Conservation (phyloP, 2,113 vertebrate species). For the Caretta caretta region DNA sequence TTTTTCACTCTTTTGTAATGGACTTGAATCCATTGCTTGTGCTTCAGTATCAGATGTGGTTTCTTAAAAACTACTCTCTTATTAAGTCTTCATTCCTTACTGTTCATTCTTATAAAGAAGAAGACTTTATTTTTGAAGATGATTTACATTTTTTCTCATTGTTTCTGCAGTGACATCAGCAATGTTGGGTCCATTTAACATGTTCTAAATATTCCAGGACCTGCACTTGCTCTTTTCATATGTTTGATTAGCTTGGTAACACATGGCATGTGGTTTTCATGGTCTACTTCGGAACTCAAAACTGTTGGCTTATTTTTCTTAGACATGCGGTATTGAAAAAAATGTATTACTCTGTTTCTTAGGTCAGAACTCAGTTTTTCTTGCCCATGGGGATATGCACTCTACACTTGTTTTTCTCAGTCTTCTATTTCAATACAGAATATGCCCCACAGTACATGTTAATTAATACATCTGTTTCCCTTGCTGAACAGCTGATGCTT, state of each 20-base stretch:
- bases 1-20: not conserved
- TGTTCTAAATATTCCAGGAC: not conserved
- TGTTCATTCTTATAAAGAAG: not conserved
- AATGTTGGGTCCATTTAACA: not conserved
- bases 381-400: not conserved
- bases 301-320: not conserved
- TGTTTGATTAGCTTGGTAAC: not conserved
- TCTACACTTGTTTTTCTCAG: not conserved
- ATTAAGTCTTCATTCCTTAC: not conserved
- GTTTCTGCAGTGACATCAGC: not conserved
- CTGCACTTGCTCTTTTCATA: not conserved
- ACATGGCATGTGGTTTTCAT: not conserved
- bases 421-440: not conserved
- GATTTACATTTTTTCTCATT: not conserved
- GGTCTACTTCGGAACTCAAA: not conserved
- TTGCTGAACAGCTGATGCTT: not conserved
- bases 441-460: not conserved
- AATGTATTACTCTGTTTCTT: constrained; percentile 9
- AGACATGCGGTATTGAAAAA: not conserved
- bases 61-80: not conserved
- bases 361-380: not conserved
- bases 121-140: not conserved
- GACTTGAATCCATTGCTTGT: not conserved
- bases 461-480: not conserved
- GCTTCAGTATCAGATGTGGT: not conserved